Evolutionary conservation across 2,113 vertebrate genomes (phyloP).

Genomic region (Phasianus colchicus): DNA sequence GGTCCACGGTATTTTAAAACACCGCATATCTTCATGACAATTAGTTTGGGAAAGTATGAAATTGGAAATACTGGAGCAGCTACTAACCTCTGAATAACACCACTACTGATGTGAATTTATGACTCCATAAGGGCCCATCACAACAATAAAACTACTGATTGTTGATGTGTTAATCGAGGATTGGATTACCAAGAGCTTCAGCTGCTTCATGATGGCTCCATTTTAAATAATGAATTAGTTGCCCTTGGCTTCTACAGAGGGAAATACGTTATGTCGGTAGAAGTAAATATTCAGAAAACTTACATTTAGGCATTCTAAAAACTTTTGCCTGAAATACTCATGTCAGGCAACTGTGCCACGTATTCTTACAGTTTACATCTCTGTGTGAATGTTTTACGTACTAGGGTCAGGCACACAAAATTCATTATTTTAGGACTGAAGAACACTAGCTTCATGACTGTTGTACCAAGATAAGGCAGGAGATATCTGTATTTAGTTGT

Average conservation of each 20-base stretch:
- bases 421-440: not conserved
- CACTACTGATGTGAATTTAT: slow-evolving; percentile 11
- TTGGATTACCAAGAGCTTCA: slow-evolving; percentile 5
- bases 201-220: not conserved
- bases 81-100: slow-evolving; percentile 4
- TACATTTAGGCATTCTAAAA: not conserved
- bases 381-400: not conserved
- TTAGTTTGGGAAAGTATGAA: not conserved
- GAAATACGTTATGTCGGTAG: not conserved
- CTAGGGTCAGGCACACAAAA: not conserved
- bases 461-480: not conserved
- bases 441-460: not conserved
- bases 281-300: not conserved
- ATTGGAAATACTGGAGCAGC: not conserved
- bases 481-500: not conserved
- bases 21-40: not conserved
- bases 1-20: not conserved
- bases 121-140: not conserved
- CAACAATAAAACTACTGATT: slow-evolving; percentile 5
- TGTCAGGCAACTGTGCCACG: not conserved
- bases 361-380: not conserved
- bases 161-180: not conserved
- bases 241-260: not conserved
- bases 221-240: slow-evolving; percentile 10
- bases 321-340: not conserved